Conservation (phyloP, 1,140 invertebrate species). For the Drosophila micromelanica region DNA sequence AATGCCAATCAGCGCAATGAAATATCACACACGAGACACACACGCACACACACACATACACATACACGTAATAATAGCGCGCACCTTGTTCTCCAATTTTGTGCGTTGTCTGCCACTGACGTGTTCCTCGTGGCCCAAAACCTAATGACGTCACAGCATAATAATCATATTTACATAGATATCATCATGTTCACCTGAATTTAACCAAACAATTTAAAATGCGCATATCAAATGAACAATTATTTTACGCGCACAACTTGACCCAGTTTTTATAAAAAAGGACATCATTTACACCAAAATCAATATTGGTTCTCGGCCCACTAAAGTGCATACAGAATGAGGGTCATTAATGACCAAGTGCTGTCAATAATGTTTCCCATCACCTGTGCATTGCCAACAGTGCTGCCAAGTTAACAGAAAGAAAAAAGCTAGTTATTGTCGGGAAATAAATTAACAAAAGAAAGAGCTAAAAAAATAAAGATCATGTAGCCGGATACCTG, state of each 20-base stretch:
- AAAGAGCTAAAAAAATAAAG: too few species aligned
- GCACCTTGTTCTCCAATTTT: conserved; percentile 27
- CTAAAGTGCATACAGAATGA: conserved; percentile 17
- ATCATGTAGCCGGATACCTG: too few species aligned
- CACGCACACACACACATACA: too few species aligned
- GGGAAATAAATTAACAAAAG: not conserved
- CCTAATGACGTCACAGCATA: conserved; percentile 32
- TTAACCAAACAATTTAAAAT: too few species aligned
- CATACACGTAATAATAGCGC: conserved; percentile 3
- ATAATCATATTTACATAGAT: conserved; percentile 19
- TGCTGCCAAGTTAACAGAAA: not conserved
- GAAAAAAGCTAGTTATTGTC: not conserved
- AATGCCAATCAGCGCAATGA: conserved; percentile 41
- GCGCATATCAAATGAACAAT: conserved; percentile 26
- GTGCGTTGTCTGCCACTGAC: conserved; percentile 20
- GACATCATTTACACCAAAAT: conserved; percentile 54
- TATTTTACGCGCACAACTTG: conserved; percentile 16
- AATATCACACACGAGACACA: conserved; percentile 6
- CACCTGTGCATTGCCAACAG: conserved; percentile 2
- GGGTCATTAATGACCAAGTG: conserved; percentile 12
- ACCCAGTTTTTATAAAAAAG: conserved; percentile 41
- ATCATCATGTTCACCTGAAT: too few species aligned
- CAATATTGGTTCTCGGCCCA: conserved; percentile 39
- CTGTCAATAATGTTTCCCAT: conserved; percentile 2
- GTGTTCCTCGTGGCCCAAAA: conserved; percentile 34